Evolutionary conservation across 2,888 invertebrate genomes (phyloP).

Genomic region (Liopterus haemorrhoidalis): DNA sequence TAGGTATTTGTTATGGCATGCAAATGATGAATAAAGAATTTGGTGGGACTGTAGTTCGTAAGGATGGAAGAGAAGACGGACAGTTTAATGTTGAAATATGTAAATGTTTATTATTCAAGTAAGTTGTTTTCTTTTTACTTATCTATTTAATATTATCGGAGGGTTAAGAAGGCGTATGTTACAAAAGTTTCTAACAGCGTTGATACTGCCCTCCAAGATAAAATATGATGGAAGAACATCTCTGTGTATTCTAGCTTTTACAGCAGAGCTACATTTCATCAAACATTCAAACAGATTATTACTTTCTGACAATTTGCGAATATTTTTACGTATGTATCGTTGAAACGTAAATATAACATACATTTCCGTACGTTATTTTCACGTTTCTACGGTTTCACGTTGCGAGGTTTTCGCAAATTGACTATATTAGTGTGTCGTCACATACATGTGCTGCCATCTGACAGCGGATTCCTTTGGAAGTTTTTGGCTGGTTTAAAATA

Average conservation of each 20-base stretch:
- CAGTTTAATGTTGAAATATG: slow-evolving; percentile 83
- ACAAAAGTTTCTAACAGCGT: slow-evolving; percentile 12
- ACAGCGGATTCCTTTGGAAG: no score
- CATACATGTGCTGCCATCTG: no score
- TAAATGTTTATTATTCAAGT: slow-evolving; percentile 89
- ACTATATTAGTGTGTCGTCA: no score
- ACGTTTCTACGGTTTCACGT: no score
- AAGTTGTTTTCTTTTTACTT: slow-evolving; percentile 43
- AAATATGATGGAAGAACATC: slow-evolving; percentile 14
- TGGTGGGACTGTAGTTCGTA: slow-evolving; percentile 83
- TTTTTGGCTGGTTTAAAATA: no score
- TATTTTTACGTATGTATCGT: no score
- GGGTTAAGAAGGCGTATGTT: slow-evolving; percentile 18
- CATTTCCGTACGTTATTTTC: no score
- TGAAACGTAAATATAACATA: no score
- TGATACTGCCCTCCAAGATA: slow-evolving; percentile 21
- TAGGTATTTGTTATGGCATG: slow-evolving; percentile 99
- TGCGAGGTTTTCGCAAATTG: no score
- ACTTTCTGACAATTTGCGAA: slow-evolving; percentile 13
- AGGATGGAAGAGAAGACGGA: slow-evolving; percentile 88
- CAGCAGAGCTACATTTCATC: slow-evolving; percentile 19
- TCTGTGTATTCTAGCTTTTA: slow-evolving; percentile 29
- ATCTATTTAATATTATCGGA: slow-evolving; percentile 11
- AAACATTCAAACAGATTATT: slow-evolving; percentile 3
- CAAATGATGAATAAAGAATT: slow-evolving; percentile 98